A percentile compares a stretch with the other conserved stretches of the same genome.
phyloP scores from a whole-genome alignment of 2,113 vertebrate species.

The Sigmodon hispidus region DNA sequence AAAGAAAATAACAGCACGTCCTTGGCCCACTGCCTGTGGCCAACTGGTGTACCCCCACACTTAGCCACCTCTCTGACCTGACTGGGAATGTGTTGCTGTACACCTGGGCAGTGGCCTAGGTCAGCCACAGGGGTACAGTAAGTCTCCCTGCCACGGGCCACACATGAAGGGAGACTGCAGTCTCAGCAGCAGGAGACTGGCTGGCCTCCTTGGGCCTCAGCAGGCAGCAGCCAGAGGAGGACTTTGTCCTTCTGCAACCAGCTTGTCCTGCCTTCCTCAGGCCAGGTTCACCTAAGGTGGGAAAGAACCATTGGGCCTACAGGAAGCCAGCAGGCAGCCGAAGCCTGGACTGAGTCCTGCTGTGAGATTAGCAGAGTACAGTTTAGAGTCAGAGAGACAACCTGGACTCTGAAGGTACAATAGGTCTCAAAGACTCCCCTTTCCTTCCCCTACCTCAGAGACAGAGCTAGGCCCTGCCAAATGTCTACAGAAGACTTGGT shows the following conservation, averaged over 20 bases:
- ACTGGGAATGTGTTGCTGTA: rapidly evolving
- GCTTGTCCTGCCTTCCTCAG: background rate
- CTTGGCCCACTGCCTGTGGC: background rate
- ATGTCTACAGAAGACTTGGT: background rate
- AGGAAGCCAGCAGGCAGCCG: background rate
- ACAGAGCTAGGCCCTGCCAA: background rate
- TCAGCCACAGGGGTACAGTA: background rate
- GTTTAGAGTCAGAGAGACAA: background rate
- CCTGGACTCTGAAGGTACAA: background rate
- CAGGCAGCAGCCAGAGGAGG: background rate
- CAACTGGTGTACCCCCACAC: rapidly evolving
- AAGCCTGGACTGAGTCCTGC: background rate
- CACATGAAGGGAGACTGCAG: background rate
- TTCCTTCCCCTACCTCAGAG: background rate
- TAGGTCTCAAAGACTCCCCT: background rate
- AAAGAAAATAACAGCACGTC: too few relatives aligned
- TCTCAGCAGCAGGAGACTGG: background rate
- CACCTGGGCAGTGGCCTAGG: background rate
- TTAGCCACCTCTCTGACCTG: background rate
- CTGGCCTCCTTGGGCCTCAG: background rate
- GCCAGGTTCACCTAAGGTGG: background rate
- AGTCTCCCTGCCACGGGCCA: rapidly evolving
- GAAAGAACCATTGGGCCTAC: background rate
- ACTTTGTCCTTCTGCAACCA: background rate
- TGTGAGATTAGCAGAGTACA: rapidly evolving